These are phyloP conservation scores for Procambarus virginalis DNA, from an alignment of 1,140 invertebrate species.

Conservation along the genomic window DNA sequence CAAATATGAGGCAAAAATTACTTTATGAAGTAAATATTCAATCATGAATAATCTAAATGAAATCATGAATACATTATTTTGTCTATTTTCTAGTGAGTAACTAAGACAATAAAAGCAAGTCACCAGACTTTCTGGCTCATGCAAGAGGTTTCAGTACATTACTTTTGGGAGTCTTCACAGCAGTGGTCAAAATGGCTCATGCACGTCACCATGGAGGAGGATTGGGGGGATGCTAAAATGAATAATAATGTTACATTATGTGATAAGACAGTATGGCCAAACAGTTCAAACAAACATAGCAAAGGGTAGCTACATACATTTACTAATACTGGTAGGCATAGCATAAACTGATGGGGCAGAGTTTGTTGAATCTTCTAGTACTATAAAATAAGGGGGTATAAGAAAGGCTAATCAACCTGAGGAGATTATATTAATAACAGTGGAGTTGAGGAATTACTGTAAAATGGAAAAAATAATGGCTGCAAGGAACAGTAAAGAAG, in stretches of 20 bases:
- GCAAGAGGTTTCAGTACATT: not conserved
- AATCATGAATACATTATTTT: not conserved
- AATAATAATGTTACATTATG: not conserved
- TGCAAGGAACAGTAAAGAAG: not conserved
- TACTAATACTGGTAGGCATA: not conserved
- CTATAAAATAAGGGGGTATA: not conserved
- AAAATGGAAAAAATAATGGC: not conserved
- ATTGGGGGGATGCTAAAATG: not conserved
- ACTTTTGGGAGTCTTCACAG: not conserved
- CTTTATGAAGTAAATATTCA: too few species aligned
- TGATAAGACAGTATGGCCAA: not conserved
- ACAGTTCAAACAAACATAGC: not conserved
- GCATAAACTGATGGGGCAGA: not conserved
- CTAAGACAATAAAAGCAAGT: not conserved
- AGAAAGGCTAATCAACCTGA: not conserved
- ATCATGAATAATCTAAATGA: too few species aligned
- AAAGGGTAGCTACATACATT: conserved; percentile 4
- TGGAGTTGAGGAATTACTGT: not conserved
- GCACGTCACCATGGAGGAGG: not conserved
- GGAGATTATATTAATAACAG: not conserved
- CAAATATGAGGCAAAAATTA: too few species aligned
- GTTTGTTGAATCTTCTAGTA: not conserved
- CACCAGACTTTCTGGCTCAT: not conserved
- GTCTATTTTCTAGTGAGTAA: not conserved
- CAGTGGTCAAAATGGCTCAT: conserved; percentile 3